phyloP scores from a whole-genome alignment of 2,113 vertebrate genomes.

The cattle (Bos taurus) region DNA sequence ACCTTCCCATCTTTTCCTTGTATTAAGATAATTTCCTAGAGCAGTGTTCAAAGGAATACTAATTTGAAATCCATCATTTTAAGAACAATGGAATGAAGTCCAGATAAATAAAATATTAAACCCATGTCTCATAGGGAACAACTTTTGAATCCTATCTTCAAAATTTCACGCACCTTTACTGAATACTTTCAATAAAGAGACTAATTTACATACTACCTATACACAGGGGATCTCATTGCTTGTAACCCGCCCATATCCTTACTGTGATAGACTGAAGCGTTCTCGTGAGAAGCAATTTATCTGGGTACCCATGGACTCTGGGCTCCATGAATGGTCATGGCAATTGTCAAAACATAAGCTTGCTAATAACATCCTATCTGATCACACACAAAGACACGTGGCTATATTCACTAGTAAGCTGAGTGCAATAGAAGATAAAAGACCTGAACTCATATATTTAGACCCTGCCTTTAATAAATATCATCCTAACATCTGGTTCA shows the following conservation, averaged over 20 bases:
- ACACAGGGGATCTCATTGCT: not conserved
- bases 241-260: not conserved
- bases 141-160: not conserved
- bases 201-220: not conserved
- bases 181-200: not conserved
- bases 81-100: not conserved
- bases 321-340: not conserved
- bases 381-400: constrained; percentile 65
- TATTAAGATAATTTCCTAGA: not conserved
- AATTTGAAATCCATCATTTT: not conserved
- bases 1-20: not conserved
- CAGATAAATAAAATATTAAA: not conserved
- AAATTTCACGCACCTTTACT: not conserved
- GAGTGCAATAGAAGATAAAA: constrained; percentile 58
- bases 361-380: constrained; percentile 40
- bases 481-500: constrained; percentile 38
- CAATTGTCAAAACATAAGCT: constrained; percentile 5
- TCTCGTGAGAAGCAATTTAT: not conserved
- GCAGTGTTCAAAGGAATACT: not conserved
- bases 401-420: constrained; percentile 34
- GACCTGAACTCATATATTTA: constrained; percentile 21
- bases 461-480: constrained; percentile 46
- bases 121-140: not conserved
- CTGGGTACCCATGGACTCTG: not conserved
- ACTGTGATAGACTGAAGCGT: not conserved